Conservation (phyloP, 2,888 invertebrate species). For the Clistopyga incitator region DNA sequence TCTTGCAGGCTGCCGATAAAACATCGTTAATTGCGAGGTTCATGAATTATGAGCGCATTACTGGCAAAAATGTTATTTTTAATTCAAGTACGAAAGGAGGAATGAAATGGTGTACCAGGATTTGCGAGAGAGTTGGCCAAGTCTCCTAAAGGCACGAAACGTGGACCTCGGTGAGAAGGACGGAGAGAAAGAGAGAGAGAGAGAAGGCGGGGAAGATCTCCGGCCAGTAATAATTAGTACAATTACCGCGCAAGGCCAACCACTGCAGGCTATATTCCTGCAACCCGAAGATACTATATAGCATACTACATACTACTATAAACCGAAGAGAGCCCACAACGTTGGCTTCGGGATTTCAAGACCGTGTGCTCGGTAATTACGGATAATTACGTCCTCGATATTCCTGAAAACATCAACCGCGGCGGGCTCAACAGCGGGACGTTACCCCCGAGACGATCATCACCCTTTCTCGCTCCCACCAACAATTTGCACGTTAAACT, state of each 20-base stretch:
- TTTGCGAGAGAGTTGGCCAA: conserved; percentile 62
- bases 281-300: conserved; percentile 57
- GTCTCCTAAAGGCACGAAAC: conserved; percentile 44
- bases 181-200: conserved; percentile 55
- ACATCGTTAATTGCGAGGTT: conserved; percentile 49
- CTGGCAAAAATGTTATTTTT: conserved; percentile 21
- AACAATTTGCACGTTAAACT: conserved; percentile 56
- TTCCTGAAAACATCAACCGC: conserved; percentile 80
- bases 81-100: conserved; percentile 68
- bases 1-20: conserved; percentile 21
- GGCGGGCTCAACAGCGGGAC: conserved; percentile 46
- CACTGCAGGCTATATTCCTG: conserved; percentile 75
- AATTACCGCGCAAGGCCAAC: conserved; percentile 83
- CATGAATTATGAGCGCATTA: conserved; percentile 57
- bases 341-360: conserved; percentile 77
- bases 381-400: conserved; percentile 84
- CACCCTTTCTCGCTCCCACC: conserved; percentile 43
- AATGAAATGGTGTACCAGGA: conserved; percentile 72
- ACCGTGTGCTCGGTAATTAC: conserved; percentile 82
- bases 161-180: conserved; percentile 37
- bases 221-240: conserved; percentile 83
- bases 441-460: conserved; percentile 64
- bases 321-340: conserved; percentile 55
- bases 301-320: conserved; percentile 45
- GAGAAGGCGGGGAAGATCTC: conserved; percentile 69